A percentile compares a stretch with the other conserved stretches of the same genome.
Conservation (phyloP, 1,140 invertebrate species). For the Hyles euphorbiae region DNA sequence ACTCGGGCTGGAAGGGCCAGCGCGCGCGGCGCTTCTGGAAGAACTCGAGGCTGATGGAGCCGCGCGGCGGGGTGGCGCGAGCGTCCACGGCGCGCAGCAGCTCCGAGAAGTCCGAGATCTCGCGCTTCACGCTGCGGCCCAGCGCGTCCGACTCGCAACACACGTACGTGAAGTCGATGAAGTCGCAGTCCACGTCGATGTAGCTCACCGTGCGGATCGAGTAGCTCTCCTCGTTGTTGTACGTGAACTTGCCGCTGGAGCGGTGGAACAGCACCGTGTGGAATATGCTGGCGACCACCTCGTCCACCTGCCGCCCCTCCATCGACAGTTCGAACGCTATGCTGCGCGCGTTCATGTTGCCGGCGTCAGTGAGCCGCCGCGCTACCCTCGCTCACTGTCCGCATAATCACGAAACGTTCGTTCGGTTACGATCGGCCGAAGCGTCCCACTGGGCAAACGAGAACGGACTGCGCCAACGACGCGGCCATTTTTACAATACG, state of each 20-base stretch:
- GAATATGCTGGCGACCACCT: slow-evolving; percentile 95
- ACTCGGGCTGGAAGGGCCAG: slow-evolving; percentile 92
- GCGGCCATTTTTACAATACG: slow-evolving; percentile 52
- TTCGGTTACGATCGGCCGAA: slow-evolving; percentile 31
- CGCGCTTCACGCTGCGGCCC: slow-evolving; percentile 84
- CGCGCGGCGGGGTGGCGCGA: slow-evolving; percentile 75
- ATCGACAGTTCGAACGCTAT: slow-evolving; percentile 92
- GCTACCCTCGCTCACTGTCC: slow-evolving; percentile 26
- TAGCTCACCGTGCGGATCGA: slow-evolving; percentile 96
- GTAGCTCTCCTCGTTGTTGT: slow-evolving; percentile 94
- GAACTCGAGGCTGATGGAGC: slow-evolving; percentile 96
- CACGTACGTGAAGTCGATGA: slow-evolving; percentile 97
- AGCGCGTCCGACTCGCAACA: slow-evolving; percentile 91
- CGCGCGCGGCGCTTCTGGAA: slow-evolving; percentile 92
- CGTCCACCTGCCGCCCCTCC: slow-evolving; percentile 95
- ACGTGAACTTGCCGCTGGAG: slow-evolving; percentile 95
- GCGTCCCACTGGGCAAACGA: slow-evolving; percentile 9
- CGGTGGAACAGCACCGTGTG: slow-evolving; percentile 97
- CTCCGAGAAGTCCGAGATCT: slow-evolving; percentile 92
- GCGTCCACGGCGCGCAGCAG: slow-evolving; percentile 86
- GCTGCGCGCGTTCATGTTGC: slow-evolving; percentile 90
- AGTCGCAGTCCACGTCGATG: slow-evolving; percentile 97
- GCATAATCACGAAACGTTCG: slow-evolving; percentile 42
- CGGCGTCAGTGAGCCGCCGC: slow-evolving; percentile 50
- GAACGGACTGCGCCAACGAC: slow-evolving; percentile 25